Evolutionary conservation across 2,888 invertebrate genomes (phyloP).

Genomic region (Noctua janthina): DNA sequence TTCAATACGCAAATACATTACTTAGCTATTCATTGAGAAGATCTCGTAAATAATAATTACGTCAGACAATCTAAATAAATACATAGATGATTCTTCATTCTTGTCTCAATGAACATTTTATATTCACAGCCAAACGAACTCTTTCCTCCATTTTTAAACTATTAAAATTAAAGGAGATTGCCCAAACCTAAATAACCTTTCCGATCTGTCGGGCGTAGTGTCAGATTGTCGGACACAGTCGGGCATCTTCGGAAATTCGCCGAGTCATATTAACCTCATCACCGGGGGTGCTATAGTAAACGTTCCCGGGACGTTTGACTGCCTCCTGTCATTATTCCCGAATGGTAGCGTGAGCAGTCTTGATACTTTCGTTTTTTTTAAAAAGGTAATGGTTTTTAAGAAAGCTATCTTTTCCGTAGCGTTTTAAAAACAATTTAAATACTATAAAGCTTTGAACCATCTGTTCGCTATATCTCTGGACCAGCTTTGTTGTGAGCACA

Average conservation of each 20-base stretch:
- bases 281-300: slow-evolving; percentile 78
- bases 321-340: slow-evolving; percentile 81
- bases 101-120: background rate
- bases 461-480: background rate
- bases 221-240: slow-evolving; percentile 55
- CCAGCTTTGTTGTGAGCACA: background rate
- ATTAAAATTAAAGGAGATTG: slow-evolving; percentile 8
- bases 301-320: slow-evolving; percentile 81
- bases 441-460: background rate
- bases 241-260: slow-evolving; percentile 74
- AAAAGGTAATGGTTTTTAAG: background rate
- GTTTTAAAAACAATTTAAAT: background rate
- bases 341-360: slow-evolving; percentile 63
- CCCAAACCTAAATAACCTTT: slow-evolving; percentile 12
- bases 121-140: background rate
- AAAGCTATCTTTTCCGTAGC: background rate
- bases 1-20: background rate
- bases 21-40: background rate
- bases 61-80: background rate
- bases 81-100: background rate
- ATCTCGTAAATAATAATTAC: slow-evolving; percentile 4
- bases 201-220: slow-evolving; percentile 44
- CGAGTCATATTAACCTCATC: slow-evolving; percentile 88
- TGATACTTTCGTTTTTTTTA: slow-evolving; percentile 70
- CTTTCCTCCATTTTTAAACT: background rate